Conservation (phyloP, 1,140 invertebrate genomes). For the Aphelenchoides fujianensis region DNA sequence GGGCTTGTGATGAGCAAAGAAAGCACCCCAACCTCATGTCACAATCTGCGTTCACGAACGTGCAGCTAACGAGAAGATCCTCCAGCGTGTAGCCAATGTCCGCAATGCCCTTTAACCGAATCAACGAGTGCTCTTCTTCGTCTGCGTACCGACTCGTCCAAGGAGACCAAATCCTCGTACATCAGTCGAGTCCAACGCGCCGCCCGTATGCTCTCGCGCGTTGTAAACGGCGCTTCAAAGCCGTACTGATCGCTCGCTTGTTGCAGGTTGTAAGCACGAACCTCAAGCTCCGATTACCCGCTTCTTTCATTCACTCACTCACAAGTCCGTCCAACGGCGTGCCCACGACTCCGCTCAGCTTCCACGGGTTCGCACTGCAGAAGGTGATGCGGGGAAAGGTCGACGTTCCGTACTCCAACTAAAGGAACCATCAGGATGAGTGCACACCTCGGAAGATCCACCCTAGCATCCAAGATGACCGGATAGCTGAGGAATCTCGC, state of each 20-base stretch:
- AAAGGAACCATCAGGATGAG: not conserved
- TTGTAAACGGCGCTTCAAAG: slow-evolving; percentile 7
- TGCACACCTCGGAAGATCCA: not conserved
- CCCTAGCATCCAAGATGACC: not conserved
- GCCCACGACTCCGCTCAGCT: not conserved
- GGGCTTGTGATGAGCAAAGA: not conserved
- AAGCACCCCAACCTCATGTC: not conserved
- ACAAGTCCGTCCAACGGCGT: slow-evolving; percentile 16
- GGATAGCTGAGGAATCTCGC: slow-evolving; percentile 10
- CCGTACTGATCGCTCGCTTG: slow-evolving; percentile 14
- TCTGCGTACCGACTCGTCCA: not conserved
- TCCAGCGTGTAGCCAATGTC: slow-evolving; percentile 6
- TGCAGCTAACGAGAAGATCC: slow-evolving; percentile 8
- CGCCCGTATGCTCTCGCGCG: not conserved
- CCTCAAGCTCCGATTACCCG: slow-evolving; percentile 1
- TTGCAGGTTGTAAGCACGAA: slow-evolving; percentile 1
- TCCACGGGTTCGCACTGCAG: slow-evolving; percentile 17
- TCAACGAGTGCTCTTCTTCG: not conserved
- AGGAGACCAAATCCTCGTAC: slow-evolving; percentile 8
- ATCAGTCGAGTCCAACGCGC: slow-evolving; percentile 4
- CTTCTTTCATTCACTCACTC: not conserved
- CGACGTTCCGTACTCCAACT: not conserved
- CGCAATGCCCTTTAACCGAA: not conserved
- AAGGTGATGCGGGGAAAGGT: slow-evolving; percentile 11
- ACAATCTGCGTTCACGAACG: not conserved